Base-by-base conservation (phyloP, 2,113 vertebrate genomes). In the Lipophrys pholis region DNA sequence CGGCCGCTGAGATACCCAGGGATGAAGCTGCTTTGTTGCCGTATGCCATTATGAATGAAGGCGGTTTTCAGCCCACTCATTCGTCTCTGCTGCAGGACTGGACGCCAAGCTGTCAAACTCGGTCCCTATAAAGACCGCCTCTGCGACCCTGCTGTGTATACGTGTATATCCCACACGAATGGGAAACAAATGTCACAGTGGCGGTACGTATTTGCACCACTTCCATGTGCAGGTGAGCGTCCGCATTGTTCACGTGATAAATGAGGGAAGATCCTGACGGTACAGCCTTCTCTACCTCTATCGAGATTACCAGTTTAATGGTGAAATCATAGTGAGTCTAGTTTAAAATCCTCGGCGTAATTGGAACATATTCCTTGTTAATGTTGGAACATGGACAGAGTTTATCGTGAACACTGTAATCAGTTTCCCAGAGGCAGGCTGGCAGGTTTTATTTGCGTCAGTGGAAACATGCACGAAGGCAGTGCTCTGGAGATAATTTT, bases 31-130 rank as follows among this genome's bases (percentile, higher is more conserved):
- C 80, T 80, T 81, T 85, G 76, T 86, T 85, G 68, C 54, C 16
- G 14, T 83, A 12, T 62, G 88, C 82, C 67, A 84, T 92, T 87
- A 86, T 92, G 88, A 91, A 90, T 92, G 76, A 82, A 85, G 81
- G 80, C 82, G 69, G 48, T 73, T 81, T 83, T 63, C 65, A 80
- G 74, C 81, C 73, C 66, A 17, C 62, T 72, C 89, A 85, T 91
- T 91, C 80, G 89, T 91, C 87, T 86, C 38, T 61, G 61, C 80
- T 86, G 70, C 75, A 81, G 75, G 55, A 65, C 70, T 36, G 68
- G 75, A 81, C 40, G 8, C 68, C n/a, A 30, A 56, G 67, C 83
- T 81, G 82, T 82, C 83, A 69, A 42, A 49, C 49, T 74, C 49
- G n/a, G 66, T 82, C 39, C 65, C 58, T 58, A 70, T 54, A 11